These are phyloP conservation scores for Selenia dentaria DNA, from an alignment of 2,888 invertebrate genomes.

Conservation along the genomic window DNA sequence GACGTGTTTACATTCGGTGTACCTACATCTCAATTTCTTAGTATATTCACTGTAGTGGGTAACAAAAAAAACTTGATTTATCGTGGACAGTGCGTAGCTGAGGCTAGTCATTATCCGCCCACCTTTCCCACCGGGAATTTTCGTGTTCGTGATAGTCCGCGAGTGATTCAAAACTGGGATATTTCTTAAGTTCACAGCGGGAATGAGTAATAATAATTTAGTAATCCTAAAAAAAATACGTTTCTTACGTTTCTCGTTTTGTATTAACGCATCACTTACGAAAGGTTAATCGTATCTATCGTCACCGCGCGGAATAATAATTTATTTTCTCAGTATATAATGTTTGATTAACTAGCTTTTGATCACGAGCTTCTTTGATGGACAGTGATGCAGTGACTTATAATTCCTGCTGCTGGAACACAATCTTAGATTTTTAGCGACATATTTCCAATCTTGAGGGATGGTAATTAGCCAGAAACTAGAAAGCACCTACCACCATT, in stretches of 20 bases:
- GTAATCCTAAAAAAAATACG: slow-evolving; percentile 28
- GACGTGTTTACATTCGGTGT: slow-evolving; percentile 25
- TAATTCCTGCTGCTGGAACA: too few relatives aligned
- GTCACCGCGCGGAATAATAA: too few relatives aligned
- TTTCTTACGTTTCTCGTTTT: slow-evolving; percentile 25
- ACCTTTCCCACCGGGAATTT: slow-evolving; percentile 17
- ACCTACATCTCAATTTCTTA: slow-evolving; percentile 34
- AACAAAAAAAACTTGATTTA: slow-evolving; percentile 24
- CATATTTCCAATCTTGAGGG: too few relatives aligned
- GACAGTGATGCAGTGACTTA: too few relatives aligned
- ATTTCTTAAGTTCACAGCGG: slow-evolving; percentile 6
- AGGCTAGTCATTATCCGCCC: slow-evolving; percentile 2
- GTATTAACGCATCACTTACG: too few relatives aligned
- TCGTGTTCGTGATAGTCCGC: slow-evolving; percentile 3
- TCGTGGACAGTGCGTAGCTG: slow-evolving; percentile 7
- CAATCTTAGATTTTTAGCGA: too few relatives aligned
- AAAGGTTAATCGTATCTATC: not conserved
- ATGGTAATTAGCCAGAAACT: too few relatives aligned
- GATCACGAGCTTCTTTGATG: too few relatives aligned
- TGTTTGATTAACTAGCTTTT: too few relatives aligned
- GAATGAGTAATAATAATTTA: slow-evolving; percentile 25
- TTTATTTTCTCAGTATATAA: too few relatives aligned
- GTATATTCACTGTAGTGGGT: slow-evolving; percentile 33
- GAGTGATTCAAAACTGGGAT: not conserved
- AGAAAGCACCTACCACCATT: too few relatives aligned